phyloP scores from a whole-genome alignment of 2,888 invertebrate species.

The Eustalomyia histrio region DNA sequence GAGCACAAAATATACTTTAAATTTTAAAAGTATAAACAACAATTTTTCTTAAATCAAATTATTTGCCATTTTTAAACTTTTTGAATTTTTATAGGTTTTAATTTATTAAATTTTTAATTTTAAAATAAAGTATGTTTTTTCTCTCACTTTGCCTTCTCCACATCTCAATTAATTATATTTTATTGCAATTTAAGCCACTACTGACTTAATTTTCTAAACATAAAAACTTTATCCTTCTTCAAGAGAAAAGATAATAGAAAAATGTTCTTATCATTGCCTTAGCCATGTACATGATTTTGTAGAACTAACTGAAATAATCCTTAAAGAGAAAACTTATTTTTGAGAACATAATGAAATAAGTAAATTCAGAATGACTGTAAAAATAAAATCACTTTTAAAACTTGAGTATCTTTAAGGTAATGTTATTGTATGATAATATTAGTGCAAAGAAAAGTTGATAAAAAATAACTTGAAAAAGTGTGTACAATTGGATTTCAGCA shows the following conservation, averaged over 20 bases:
- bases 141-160: not conserved
- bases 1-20: too few species aligned
- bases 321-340: constrained; percentile 23
- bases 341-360: not conserved
- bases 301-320: constrained; percentile 6
- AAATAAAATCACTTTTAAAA: not conserved
- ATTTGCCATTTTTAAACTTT: too few species aligned
- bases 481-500: not conserved
- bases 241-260: constrained; percentile 20
- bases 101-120: too few species aligned
- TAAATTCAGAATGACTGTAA: not conserved
- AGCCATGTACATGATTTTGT: constrained; percentile 4
- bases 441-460: constrained; percentile 5
- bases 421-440: not conserved
- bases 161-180: constrained; percentile 48
- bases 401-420: not conserved
- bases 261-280: constrained; percentile 22
- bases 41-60: too few species aligned
- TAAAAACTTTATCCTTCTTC: constrained; percentile 55
- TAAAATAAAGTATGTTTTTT: not conserved
- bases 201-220: constrained; percentile 56
- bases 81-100: too few species aligned
- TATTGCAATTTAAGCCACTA: constrained; percentile 49
- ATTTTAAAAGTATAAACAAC: too few species aligned
- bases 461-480: not conserved